Evolutionary conservation across 1,140 invertebrate genomes (phyloP).

Genomic region (Anastrepha obliqua): DNA sequence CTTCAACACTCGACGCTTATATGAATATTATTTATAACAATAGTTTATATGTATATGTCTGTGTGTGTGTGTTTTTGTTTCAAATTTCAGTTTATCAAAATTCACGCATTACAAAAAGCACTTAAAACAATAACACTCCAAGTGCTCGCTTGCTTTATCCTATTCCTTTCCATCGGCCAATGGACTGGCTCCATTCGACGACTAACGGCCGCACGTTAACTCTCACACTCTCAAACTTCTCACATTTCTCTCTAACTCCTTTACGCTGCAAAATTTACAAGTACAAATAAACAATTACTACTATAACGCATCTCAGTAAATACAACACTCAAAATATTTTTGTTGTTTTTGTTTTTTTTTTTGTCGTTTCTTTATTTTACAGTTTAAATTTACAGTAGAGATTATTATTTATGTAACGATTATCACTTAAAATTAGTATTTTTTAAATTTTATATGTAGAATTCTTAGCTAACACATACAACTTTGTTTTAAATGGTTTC

Average conservation of each 20-base stretch:
- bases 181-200: no score
- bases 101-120: no score
- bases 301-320: conserved; percentile 22
- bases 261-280: background rate
- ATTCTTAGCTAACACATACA: conserved; percentile 49
- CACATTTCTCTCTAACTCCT: no score
- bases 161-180: no score
- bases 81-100: no score
- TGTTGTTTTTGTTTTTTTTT: conserved; percentile 12
- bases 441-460: conserved; percentile 26
- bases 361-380: conserved; percentile 32
- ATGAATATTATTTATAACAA: background rate
- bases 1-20: background rate
- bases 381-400: conserved; percentile 46
- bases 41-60: background rate
- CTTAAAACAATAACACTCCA: no score
- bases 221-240: no score
- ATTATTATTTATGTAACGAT: conserved; percentile 40
- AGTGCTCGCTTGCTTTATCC: no score
- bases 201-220: no score
- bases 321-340: conserved; percentile 7
- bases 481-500: conserved; percentile 4
- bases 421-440: conserved; percentile 45
- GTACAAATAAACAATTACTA: background rate
- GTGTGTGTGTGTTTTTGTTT: background rate